These are phyloP conservation scores for Corythaixoides concolor DNA, from an alignment of 2,113 vertebrate species.

Conservation along the genomic window DNA sequence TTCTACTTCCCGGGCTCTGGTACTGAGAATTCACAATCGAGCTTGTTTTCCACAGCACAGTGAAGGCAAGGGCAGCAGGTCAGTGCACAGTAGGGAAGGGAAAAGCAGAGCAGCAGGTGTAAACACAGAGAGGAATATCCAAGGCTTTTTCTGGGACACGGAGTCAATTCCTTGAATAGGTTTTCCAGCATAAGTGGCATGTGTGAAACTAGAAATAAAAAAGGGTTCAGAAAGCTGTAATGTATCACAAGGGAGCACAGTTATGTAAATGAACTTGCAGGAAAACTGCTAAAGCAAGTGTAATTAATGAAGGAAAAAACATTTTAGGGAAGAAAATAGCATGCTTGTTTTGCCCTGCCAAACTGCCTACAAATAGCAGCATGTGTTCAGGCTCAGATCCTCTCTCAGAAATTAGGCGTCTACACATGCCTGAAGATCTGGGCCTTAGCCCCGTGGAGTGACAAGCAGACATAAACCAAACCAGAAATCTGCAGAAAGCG, in stretches of 20 bases:
- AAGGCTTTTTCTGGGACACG: conserved; percentile 36
- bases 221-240: not conserved
- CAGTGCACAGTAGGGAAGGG: conserved; percentile 8
- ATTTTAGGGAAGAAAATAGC: not conserved
- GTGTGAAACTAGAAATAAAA: not conserved
- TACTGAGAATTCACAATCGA: not conserved
- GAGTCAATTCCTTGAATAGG: not conserved
- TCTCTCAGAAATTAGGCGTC: not conserved
- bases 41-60: not conserved
- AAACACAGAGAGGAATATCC: not conserved
- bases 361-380: not conserved
- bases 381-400: not conserved
- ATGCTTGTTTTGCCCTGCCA: not conserved
- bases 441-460: not conserved
- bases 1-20: not conserved
- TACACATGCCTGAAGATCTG: not conserved
- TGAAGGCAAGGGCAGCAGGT: conserved; percentile 14
- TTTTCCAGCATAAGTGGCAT: not conserved
- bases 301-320: not conserved
- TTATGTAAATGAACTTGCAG: not conserved
- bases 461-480: not conserved
- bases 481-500: not conserved
- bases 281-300: not conserved
- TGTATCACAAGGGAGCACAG: not conserved
- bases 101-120: conserved; percentile 5